Evolutionary conservation across 1,140 invertebrate genomes (phyloP), one percentile per base, ranked within the genome.

Genomic region (Leucophenga varia): DNA sequence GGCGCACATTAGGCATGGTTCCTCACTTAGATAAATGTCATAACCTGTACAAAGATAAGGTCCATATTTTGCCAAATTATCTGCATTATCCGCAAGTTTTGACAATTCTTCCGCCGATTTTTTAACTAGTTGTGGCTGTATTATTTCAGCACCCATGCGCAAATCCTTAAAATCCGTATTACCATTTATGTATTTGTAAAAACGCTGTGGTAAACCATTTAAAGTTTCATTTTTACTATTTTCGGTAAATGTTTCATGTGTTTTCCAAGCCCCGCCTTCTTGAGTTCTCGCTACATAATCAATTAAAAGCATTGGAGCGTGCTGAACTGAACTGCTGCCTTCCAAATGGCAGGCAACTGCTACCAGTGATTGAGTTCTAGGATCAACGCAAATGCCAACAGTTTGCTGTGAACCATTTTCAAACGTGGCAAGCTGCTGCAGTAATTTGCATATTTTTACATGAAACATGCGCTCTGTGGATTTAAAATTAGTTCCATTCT

Each of bases 1-100:
- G 0, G 91, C 81, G 78, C 95, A 97, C 84, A 97, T 92, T 2
- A 90, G 69, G 76, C 95, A 98, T 0, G 95, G 95, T 70, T 97
- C 95, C 45, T 80, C 79, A 2, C 86, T 83, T 10, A 92, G 65
- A 70, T 94, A 97, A 1, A 90, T 72, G 78, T 93, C 88, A 76
- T 91, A 95, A 8, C 88, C 87, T 0, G 93, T 96, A 75, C 93
- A 95, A 5, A 97, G 77, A 74, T 97, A 97, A 0, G 87, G 84
- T 2, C 82, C 82, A 25, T 73, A 79, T 45, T 78, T 79, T 16
- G 55, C 19, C 19, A 75, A 52, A 55, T 75, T 75, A 37, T 74
- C 69, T 8, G 38, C 52, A 49, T 49, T 2, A 25, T 34, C 47
- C 12, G 6, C 10, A 13, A n/a, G n/a, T n/a, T 36, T 3, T 1